Conservation (phyloP, 2,113 vertebrate genomes). For the Leucoraja erinaceus region DNA sequence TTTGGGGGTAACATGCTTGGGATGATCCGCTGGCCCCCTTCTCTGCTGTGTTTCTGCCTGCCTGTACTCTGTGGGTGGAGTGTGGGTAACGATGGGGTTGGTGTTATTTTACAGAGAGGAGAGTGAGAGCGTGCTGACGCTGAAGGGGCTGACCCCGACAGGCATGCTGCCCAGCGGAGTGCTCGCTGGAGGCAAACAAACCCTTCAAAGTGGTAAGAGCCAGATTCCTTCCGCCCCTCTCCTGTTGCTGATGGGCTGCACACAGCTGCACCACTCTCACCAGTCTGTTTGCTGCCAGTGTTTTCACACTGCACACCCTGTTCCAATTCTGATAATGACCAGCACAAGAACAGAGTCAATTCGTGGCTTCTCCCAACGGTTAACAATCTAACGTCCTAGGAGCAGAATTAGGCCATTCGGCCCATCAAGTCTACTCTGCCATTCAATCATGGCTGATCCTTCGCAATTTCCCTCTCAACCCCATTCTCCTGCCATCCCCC, state of each 20-base stretch:
- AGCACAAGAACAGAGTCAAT: background rate
- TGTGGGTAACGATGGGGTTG: background rate
- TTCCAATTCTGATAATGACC: background rate
- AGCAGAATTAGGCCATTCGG: too few relatives aligned
- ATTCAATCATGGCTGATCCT: too few relatives aligned
- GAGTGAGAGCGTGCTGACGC: slow-evolving; percentile 93
- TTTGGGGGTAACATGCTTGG: too few relatives aligned
- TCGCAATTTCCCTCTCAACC: too few relatives aligned
- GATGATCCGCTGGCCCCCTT: too few relatives aligned
- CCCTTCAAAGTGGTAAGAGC: slow-evolving; percentile 91
- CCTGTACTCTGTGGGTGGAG: too few relatives aligned
- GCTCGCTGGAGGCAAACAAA: slow-evolving; percentile 92
- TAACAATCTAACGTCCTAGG: background rate
- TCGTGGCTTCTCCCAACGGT: background rate
- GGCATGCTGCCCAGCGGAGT: slow-evolving; percentile 97
- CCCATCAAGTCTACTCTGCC: too few relatives aligned
- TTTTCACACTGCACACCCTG: background rate
- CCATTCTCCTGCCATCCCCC: too few relatives aligned
- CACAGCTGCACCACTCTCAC: background rate
- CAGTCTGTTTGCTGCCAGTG: background rate
- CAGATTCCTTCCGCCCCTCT: background rate
- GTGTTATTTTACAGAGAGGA: slow-evolving; percentile 73
- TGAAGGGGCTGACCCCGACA: slow-evolving; percentile 94
- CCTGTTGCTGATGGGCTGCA: background rate
- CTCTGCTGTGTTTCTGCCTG: too few relatives aligned